A percentile compares a stretch with the other conserved stretches of the same genome.
Conservation (phyloP, 2,113 vertebrate species). For the Urocitellus parryii region DNA sequence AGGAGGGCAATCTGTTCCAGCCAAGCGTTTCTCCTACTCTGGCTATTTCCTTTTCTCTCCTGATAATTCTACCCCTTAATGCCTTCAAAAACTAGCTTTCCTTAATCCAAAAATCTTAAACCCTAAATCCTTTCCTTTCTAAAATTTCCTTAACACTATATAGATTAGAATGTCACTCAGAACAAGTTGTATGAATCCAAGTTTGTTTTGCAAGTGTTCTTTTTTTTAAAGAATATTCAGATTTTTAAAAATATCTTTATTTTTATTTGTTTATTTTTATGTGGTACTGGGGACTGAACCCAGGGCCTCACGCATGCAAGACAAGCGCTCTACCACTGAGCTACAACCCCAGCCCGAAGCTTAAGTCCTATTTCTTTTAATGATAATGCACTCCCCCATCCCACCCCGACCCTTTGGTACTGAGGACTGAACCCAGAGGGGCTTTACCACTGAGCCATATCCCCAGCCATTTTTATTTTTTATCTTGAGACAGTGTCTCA, state of each 20-base stretch:
- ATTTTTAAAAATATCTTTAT: no score
- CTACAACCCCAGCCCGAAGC: background rate
- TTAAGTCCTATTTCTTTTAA: constrained; percentile 17
- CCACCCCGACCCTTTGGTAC: no score
- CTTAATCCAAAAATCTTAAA: constrained; percentile 49
- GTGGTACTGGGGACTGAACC: no score
- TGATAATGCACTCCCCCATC: background rate
- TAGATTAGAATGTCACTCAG: background rate
- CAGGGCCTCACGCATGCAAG: no score
- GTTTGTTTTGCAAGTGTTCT: constrained; percentile 45
- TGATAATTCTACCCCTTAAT: background rate
- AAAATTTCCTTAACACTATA: constrained; percentile 30
- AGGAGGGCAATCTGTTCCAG: background rate
- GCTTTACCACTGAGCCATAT: no score
- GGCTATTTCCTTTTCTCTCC: background rate
- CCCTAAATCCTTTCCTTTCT: constrained; percentile 51
- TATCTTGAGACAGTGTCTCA: no score
- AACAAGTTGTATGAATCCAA: constrained; percentile 8
- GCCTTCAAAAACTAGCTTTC: background rate
- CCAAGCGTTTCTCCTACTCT: background rate
- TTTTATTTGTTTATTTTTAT: no score
- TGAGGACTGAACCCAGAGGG: no score
- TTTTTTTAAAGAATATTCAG: background rate
- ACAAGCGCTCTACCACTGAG: no score
- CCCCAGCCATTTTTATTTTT: no score